phyloP scores from a whole-genome alignment of 30 jellyfish, hydroid and myxozoan genomes.

The Clytia hemisphaerica region DNA sequence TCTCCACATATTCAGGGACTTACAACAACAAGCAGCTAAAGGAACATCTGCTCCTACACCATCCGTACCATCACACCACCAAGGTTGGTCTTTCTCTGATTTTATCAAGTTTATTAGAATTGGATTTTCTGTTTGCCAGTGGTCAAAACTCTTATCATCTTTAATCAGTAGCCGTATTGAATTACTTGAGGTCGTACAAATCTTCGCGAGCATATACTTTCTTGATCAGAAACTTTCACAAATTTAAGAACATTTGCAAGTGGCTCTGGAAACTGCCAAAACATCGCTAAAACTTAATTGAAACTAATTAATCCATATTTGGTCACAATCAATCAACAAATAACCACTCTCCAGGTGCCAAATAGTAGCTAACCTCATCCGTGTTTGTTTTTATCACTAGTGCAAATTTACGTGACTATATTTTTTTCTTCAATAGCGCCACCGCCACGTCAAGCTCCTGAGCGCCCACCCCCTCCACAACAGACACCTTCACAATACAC shows the following conservation, averaged over 20 bases:
- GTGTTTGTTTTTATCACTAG: background rate
- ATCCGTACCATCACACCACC: conserved; percentile 69
- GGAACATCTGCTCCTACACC: conserved; percentile 75
- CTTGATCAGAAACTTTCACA: no score
- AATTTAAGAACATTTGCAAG: no score
- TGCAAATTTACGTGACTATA: no score
- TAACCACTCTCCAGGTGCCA: background rate
- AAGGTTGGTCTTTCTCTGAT: conserved; percentile 28
- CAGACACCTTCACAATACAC: background rate
- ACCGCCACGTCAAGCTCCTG: conserved; percentile 21
- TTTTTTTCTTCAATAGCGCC: conserved; percentile 54
- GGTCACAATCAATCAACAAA: background rate
- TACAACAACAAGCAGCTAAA: conserved; percentile 69
- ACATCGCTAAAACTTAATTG: no score
- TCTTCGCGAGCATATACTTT: no score
- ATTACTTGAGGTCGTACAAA: no score
- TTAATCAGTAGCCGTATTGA: no score
- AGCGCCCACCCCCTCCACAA: conserved; percentile 39
- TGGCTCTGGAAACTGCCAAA: no score
- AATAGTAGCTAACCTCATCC: background rate
- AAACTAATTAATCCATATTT: no score
- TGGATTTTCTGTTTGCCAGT: no score
- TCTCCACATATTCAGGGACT: conserved; percentile 38
- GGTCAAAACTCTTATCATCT: no score
- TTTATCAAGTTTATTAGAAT: no score